A percentile compares a stretch with the other conserved stretches of the same genome.
Conservation (phyloP, 2,888 invertebrate species). For the Rhagonycha lutea region DNA sequence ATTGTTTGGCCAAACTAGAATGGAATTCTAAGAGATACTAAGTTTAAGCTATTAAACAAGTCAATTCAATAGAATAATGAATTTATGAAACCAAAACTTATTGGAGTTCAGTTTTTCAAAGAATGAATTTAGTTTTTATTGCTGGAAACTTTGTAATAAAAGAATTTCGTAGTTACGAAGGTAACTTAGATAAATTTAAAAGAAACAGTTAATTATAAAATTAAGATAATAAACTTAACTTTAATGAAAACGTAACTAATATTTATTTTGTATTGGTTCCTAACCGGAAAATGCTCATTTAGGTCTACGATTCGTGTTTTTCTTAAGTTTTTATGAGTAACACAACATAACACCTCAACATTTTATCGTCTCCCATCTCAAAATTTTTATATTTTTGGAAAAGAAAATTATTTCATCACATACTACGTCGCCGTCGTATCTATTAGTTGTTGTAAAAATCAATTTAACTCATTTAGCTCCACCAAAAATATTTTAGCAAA, state of each 20-base stretch:
- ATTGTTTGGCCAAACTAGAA: too few relatives aligned
- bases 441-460: background rate
- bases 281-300: background rate
- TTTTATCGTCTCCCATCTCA: background rate
- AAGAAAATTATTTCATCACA: background rate
- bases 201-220: background rate
- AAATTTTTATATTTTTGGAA: background rate
- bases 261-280: background rate
- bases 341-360: background rate
- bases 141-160: background rate
- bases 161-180: background rate
- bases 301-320: background rate
- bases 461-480: background rate
- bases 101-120: background rate
- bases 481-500: background rate
- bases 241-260: background rate
- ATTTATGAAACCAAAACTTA: background rate
- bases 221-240: background rate
- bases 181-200: background rate
- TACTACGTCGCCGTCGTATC: too few relatives aligned
- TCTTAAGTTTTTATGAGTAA: background rate
- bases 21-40: too few relatives aligned
- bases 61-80: background rate
- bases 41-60: too few relatives aligned
- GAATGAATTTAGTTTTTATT: background rate